Evolutionary conservation across 2,113 vertebrate species (phyloP).

Genomic region (Paradoxurus hermaphroditus): DNA sequence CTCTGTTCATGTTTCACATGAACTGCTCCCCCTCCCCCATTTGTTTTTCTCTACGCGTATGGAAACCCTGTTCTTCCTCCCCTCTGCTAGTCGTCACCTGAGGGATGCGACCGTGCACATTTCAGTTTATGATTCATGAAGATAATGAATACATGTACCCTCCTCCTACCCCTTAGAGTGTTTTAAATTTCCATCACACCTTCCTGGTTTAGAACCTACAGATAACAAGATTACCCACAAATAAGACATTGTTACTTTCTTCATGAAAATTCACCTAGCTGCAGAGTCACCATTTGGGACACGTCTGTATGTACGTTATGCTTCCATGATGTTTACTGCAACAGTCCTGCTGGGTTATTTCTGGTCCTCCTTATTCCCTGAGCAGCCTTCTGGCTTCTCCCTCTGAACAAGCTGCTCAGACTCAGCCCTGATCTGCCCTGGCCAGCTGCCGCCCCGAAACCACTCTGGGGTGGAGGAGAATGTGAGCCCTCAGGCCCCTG

Average conservation of each 20-base stretch:
- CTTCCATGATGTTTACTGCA: not conserved
- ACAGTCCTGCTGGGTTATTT: not conserved
- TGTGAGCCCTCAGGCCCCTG: not conserved
- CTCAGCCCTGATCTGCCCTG: not conserved
- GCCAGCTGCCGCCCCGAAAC: not conserved
- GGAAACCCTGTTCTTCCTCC: not conserved
- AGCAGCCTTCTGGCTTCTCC: not conserved
- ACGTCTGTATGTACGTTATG: accelerated
- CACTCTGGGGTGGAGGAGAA: not conserved
- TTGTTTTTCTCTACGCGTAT: not conserved
- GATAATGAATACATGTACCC: not conserved
- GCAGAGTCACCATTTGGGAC: not conserved
- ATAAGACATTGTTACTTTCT: too few relatives aligned
- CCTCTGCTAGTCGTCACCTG: not conserved
- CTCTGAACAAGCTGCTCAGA: not conserved
- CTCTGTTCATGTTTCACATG: not conserved
- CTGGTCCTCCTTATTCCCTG: not conserved
- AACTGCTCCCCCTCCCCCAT: not conserved
- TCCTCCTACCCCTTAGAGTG: not conserved
- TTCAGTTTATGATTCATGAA: not conserved
- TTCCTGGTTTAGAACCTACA: not conserved
- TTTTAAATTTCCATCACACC: not conserved
- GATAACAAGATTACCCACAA: not conserved
- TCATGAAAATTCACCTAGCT: too few relatives aligned
- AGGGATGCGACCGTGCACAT: not conserved